Evolutionary conservation across 2,113 vertebrate genomes (phyloP).

Genomic region (Furnarius figulus): DNA sequence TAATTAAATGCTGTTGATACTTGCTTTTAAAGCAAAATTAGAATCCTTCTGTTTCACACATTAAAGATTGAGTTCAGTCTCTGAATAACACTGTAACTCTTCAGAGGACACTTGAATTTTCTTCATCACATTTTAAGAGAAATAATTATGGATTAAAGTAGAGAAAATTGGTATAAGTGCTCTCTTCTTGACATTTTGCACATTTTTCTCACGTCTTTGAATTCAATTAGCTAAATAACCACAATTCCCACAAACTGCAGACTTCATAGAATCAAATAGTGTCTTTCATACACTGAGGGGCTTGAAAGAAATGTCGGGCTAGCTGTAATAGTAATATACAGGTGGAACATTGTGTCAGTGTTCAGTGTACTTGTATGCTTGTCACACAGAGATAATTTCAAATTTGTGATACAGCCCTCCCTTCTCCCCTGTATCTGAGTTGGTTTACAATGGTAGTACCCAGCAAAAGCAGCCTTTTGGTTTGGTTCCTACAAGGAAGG

Average conservation of each 20-base stretch:
- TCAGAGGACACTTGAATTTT: conserved; percentile 28
- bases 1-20: conserved; percentile 16
- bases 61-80: neutral
- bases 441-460: neutral
- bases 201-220: neutral
- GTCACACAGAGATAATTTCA: neutral
- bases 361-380: neutral
- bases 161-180: neutral
- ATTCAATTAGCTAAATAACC: conserved; percentile 4
- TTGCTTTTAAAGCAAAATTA: conserved; percentile 19
- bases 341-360: neutral
- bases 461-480: neutral
- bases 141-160: neutral
- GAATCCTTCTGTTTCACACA: conserved; percentile 43
- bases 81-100: neutral
- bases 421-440: neutral
- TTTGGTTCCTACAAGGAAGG: neutral
- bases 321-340: neutral
- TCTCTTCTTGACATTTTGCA: neutral
- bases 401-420: neutral
- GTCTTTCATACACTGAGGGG: neutral
- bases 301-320: conserved; percentile 29
- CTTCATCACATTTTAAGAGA: conserved; percentile 25
- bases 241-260: neutral
- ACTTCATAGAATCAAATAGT: neutral